These are phyloP conservation scores for Chelonia mydas DNA, from an alignment of 2,797 vertebrate genomes.

Conservation along the genomic window DNA sequence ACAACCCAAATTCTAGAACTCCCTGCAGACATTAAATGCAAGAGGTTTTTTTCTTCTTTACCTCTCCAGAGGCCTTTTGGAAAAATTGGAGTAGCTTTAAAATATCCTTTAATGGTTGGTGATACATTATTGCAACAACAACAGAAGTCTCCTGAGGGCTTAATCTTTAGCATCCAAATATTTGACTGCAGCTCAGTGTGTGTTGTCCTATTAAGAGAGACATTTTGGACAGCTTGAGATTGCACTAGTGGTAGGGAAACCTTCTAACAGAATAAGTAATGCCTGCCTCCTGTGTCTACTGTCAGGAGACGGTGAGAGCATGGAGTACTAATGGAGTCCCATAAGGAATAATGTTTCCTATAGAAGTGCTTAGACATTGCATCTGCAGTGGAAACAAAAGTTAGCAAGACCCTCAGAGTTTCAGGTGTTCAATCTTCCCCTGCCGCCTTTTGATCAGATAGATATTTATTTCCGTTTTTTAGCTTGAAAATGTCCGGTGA, in stretches of 20 bases:
- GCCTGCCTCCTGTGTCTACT: neutral
- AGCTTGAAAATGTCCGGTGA: neutral
- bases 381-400: constrained; percentile 7
- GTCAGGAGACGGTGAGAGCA: neutral
- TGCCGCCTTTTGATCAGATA: neutral
- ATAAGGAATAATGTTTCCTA: neutral
- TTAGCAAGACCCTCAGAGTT: neutral
- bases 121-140: neutral
- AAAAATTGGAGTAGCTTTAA: constrained; percentile 20
- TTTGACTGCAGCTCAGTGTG: neutral
- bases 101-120: neutral
- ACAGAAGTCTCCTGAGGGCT: neutral
- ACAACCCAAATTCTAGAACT: constrained; percentile 1
- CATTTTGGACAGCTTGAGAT: constrained; percentile 19
- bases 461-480: constrained; percentile 11
- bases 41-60: neutral
- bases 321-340: neutral
- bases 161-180: constrained; percentile 25
- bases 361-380: neutral
- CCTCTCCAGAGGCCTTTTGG: constrained; percentile 10
- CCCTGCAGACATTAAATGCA: neutral
- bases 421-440: neutral
- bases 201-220: neutral
- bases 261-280: neutral
- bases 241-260: neutral